Evolutionary conservation across 2,797 vertebrate genomes (phyloP), one percentile per base, ranked within the genome.

Genomic region (Melanotaenia trifasciata): DNA sequence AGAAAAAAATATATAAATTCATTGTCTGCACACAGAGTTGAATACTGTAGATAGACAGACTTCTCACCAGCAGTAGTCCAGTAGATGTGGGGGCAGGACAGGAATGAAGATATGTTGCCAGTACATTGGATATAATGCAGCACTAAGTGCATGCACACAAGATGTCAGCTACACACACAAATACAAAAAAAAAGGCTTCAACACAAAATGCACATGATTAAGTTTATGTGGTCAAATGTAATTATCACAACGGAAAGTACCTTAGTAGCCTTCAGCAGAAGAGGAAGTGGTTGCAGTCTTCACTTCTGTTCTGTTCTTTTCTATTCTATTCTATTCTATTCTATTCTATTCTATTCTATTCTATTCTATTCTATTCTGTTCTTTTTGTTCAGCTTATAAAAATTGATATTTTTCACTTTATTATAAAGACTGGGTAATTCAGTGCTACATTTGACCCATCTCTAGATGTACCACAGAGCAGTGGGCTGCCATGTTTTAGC

Each of bases 81-180:
- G 92, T 24, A 97, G 93, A 74, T 98, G 96, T 0, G 96, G 94
- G 1, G 97, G 97, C 50, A 98, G 91, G 0, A 96, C 95, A 12
- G 97, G 96, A 71, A 98, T 98, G 88, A 96, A 96, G 88, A 98
- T 96, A 80, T 98, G 97, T 63, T 98, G 96, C 97, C 97, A 98
- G 92, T 92, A 94, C 97, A 98, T 97, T 57, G 97, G 96, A 72
- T 95, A 96, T 12, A 98, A 86, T 80, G 96, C 90, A 5, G 93
- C 91, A 9, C 93, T 93, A 60, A 96, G 94, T 3, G 96, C 97
- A 18, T 97, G 96, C n/a, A 97, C 90, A 14, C 97, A 98, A 1
- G 93, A 89, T 0, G 94, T 94, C 62, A 95, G 72, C 94, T 95
- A 56, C 38, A 79, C 61, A 76, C 57, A 85, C 33, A 86, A 62